Percentiles rank a stretch among this genome's conserved stretches.
Evolutionary conservation across 2,888 invertebrate genomes (phyloP).

Genomic region (Orchesellides sinensis): DNA sequence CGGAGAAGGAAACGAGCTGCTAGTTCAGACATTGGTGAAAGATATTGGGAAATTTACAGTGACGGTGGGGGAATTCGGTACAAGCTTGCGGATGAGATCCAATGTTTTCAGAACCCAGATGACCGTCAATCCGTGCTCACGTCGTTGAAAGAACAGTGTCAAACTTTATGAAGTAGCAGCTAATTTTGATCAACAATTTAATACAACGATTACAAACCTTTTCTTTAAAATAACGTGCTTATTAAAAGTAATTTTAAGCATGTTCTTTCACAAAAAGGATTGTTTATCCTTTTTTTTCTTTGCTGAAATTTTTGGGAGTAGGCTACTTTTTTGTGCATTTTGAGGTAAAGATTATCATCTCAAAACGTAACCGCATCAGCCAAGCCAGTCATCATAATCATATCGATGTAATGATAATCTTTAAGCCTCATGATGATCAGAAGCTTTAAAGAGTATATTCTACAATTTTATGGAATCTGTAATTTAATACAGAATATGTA

Average conservation of each 20-base stretch:
- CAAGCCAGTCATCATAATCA: neutral
- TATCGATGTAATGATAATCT: neutral
- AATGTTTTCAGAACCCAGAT: slow-evolving; percentile 60
- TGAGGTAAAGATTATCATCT: neutral
- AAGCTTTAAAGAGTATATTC: no score
- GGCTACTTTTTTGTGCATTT: no score
- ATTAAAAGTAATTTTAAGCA: no score
- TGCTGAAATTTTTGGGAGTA: no score
- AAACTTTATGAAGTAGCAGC: neutral
- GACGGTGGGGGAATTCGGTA: slow-evolving; percentile 59
- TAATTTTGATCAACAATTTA: neutral
- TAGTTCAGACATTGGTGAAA: no score
- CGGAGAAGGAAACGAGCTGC: neutral
- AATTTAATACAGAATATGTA: no score
- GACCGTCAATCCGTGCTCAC: slow-evolving; percentile 30
- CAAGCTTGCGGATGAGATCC: slow-evolving; percentile 26
- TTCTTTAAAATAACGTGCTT: no score
- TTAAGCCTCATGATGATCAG: neutral
- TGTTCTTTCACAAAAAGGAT: neutral
- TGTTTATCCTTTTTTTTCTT: neutral
- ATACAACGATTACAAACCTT: no score
- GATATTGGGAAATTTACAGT: slow-evolving; percentile 52
- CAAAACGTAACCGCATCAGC: no score
- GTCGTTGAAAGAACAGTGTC: slow-evolving; percentile 38
- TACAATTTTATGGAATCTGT: no score